Percentiles rank a stretch among this genome's conserved stretches.
Evolutionary conservation across 2,113 vertebrate species (phyloP).

Genomic region (Eulemur rufifrons): DNA sequence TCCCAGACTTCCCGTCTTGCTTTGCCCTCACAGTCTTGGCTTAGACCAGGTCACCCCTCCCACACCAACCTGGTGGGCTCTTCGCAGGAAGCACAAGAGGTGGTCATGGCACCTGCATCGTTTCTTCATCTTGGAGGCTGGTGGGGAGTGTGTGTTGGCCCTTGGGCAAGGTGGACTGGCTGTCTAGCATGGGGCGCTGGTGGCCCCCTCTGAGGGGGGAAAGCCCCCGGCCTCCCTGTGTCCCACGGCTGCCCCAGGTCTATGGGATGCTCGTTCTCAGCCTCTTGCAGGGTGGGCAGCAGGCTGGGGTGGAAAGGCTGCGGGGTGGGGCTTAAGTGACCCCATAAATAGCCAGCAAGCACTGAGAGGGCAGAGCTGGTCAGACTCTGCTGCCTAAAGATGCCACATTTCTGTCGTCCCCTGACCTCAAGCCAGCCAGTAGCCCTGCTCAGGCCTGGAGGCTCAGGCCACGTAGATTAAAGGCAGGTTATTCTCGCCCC

Average conservation of each 20-base stretch:
- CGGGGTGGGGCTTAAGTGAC: not conserved
- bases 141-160: not conserved
- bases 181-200: not conserved
- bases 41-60: not conserved
- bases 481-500: not conserved
- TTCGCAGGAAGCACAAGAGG: not conserved
- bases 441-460: not conserved
- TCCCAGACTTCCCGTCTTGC: not conserved
- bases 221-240: not conserved
- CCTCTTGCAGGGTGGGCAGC: not conserved
- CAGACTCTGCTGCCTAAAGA: not conserved
- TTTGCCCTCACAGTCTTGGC: not conserved
- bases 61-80: not conserved
- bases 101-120: not conserved
- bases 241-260: not conserved
- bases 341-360: not conserved
- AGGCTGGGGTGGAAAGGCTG: not conserved
- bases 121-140: not conserved
- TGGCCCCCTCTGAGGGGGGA: accelerated
- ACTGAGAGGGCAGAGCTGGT: not conserved
- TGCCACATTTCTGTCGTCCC: not conserved
- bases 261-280: not conserved
- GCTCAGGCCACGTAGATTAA: not conserved
- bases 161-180: not conserved
- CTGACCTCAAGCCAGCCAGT: not conserved